These are phyloP conservation scores for Anticlea derivata DNA, from an alignment of 2,888 invertebrate species.

Conservation along the genomic window DNA sequence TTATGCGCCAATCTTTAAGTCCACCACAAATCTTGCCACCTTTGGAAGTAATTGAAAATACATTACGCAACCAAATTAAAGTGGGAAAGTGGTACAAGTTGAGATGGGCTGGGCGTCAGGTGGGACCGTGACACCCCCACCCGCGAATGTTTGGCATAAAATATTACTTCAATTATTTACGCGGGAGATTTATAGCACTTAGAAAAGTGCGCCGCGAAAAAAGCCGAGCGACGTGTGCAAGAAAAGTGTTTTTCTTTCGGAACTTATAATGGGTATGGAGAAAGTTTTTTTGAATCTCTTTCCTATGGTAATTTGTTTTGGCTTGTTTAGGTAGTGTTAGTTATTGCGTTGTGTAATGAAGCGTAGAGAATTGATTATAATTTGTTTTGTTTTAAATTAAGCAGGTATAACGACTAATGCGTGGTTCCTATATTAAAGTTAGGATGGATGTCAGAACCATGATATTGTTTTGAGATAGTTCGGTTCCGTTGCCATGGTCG, in stretches of 20 bases:
- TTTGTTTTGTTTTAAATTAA: too few relatives aligned
- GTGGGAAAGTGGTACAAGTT: constrained; percentile 82
- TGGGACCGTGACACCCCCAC: constrained; percentile 73
- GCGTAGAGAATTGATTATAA: constrained; percentile 20
- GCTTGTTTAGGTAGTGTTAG: constrained; percentile 72
- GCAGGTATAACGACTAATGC: too few relatives aligned
- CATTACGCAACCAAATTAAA: constrained; percentile 84
- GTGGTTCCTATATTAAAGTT: too few relatives aligned
- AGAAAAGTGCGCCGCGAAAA: constrained; percentile 83
- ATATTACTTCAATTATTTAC: constrained; percentile 85
- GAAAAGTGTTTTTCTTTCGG: constrained; percentile 83
- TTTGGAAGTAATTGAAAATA: constrained; percentile 83
- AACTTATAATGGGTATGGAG: constrained; percentile 83
- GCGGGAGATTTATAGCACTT: constrained; percentile 83
- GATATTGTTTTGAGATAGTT: too few relatives aligned
- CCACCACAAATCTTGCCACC: constrained; percentile 79
- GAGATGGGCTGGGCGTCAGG: constrained; percentile 73
- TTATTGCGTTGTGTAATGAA: constrained; percentile 41
- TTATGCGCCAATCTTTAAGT: constrained; percentile 74
- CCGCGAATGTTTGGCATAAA: constrained; percentile 84
- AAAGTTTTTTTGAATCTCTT: constrained; percentile 79
- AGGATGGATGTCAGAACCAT: too few relatives aligned
- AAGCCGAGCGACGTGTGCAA: constrained; percentile 81
- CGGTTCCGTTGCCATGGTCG: too few relatives aligned
- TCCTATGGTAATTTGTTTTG: constrained; percentile 84